Evolutionary conservation across 2,113 vertebrate genomes (phyloP).

Genomic region (Cichladusa arquata): DNA sequence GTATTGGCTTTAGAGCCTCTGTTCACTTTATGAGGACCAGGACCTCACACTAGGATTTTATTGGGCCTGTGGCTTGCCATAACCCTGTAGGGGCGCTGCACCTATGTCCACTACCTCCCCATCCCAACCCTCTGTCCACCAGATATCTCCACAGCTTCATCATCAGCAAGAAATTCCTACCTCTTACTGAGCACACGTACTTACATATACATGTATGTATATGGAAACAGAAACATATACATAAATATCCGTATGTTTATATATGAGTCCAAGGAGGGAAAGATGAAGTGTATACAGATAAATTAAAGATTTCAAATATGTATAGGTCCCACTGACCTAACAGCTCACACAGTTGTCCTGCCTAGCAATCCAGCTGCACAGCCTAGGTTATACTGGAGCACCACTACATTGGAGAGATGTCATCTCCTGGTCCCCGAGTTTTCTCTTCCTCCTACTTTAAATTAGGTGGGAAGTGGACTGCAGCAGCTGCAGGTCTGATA

Average conservation of each 20-base stretch:
- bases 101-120: neutral
- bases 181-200: neutral
- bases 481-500: neutral
- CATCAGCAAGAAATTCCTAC: neutral
- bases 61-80: neutral
- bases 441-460: neutral
- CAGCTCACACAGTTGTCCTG: neutral
- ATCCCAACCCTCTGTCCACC: neutral
- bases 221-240: neutral
- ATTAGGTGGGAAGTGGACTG: neutral
- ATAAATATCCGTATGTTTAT: neutral
- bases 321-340: neutral
- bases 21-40: neutral
- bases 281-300: neutral
- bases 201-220: rapidly evolving
- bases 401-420: neutral
- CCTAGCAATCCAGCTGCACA: neutral
- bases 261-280: neutral
- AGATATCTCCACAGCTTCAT: neutral
- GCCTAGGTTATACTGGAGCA: neutral
- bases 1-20: neutral
- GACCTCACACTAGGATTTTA: neutral
- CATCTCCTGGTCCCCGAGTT: neutral
- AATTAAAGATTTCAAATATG: neutral
- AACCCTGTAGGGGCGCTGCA: neutral